Conservation (phyloP, 2,888 invertebrate species). For the Lasioglossum leucozonium region DNA sequence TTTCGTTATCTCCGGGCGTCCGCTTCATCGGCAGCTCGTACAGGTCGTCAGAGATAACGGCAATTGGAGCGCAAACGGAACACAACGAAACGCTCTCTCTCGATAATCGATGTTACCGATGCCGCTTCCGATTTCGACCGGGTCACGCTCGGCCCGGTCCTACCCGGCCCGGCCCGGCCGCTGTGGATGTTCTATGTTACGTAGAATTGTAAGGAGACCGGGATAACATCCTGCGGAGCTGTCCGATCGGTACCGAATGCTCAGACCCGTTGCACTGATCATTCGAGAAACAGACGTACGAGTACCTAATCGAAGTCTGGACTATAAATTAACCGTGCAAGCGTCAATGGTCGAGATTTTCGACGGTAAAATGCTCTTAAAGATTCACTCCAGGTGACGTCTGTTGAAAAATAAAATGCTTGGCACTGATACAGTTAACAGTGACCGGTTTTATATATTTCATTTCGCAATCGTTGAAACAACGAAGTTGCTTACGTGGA, state of each 20-base stretch:
- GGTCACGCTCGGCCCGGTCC: not conserved
- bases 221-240: not conserved
- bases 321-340: not conserved
- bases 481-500: too few species aligned
- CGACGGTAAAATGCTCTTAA: too few species aligned
- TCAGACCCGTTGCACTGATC: not conserved
- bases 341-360: too few species aligned
- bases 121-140: slow-evolving; percentile 5
- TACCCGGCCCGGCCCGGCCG: not conserved
- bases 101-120: slow-evolving; percentile 18
- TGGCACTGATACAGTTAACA: too few species aligned
- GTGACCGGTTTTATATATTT: too few species aligned
- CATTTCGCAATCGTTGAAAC: too few species aligned
- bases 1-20: slow-evolving; percentile 7
- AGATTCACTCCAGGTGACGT: too few species aligned
- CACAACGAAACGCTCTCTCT: slow-evolving; percentile 16
- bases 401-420: too few species aligned
- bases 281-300: not conserved
- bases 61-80: slow-evolving; percentile 18
- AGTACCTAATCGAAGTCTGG: not conserved
- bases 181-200: not conserved
- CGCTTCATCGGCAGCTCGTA: slow-evolving; percentile 14
- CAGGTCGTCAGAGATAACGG: slow-evolving; percentile 20
- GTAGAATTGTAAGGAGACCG: not conserved
- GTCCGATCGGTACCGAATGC: not conserved